Conservation (phyloP, 2,797 vertebrate genomes). For the Crax fasciolata region DNA sequence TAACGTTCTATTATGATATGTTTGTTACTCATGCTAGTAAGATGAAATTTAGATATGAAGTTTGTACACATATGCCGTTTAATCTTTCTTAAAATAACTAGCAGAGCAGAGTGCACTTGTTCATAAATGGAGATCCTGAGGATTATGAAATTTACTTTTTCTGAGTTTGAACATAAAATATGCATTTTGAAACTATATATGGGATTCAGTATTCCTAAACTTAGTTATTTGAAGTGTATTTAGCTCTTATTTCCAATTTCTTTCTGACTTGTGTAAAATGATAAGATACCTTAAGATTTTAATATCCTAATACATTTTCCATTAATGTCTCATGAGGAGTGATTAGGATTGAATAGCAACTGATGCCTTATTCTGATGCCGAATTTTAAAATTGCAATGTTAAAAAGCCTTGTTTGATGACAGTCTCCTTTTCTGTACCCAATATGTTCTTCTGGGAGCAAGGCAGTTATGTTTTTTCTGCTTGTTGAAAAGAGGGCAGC, state of each 20-base stretch:
- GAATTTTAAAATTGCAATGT: not conserved
- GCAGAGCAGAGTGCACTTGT: not conserved
- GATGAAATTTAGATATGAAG: not conserved
- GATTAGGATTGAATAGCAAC: not conserved
- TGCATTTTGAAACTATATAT: not conserved
- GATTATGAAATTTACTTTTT: not conserved
- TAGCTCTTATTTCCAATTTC: not conserved
- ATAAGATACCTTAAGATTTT: not conserved
- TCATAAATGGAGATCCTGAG: not conserved
- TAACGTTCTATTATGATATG: accelerated
- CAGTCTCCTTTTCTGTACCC: not conserved
- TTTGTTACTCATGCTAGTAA: accelerated
- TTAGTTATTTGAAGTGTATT: not conserved
- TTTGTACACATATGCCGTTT: not conserved
- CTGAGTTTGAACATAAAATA: not conserved
- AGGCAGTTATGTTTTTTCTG: not conserved
- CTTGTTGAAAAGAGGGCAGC: not conserved
- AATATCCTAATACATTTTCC: not conserved
- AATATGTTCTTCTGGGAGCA: not conserved
- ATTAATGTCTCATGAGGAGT: not conserved
- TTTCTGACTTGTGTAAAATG: not conserved
- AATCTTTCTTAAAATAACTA: not conserved
- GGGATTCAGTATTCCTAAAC: not conserved
- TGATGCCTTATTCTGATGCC: not conserved
- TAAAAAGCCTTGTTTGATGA: not conserved